Base-by-base conservation (phyloP, 2,888 invertebrate species). In the Drosophila monieri region DNA sequence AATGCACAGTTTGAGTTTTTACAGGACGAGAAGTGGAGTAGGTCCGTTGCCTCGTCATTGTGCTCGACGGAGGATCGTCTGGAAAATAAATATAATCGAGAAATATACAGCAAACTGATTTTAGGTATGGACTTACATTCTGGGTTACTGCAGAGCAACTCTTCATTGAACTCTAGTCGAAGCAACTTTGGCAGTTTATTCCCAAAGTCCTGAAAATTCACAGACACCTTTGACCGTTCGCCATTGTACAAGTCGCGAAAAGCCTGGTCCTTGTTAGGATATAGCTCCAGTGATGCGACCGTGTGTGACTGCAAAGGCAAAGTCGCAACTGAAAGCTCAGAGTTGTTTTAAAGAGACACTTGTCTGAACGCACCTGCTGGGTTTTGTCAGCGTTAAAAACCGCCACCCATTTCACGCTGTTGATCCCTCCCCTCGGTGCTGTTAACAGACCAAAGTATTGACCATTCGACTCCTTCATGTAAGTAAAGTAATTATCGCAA, bases 141-240 rank as follows among this genome's bases (percentile, higher is more conserved):
- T 3, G 35, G 43, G 12, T 49, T 48, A 10, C 46, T 49, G 56
- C 84, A 84, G 2, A 83, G 51, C 4, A 46, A 21, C n/a, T 74
- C 23, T 10, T 49, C 74, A 56, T 84, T 83, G 10, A 83, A 46
- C 43, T 76, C 60, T 9, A 70, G 21, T 6, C 43, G 56, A 0
- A 58, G 41, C 5, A 83, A 23, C 57, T 88, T 84, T 30, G 84
- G 88, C 52, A 84, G 47, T 39, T 77, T 73, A 3, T 65, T 43
- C 10, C 43, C 27, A 41, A 66, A 67, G 41, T 71, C 48, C 10
- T 43, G 25, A 6, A 81, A 81, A 2, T 48, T n/a, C 4, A 87
- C 71, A 47, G 49, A 83, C 21, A 57, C 44, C 25, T 80, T 57
- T 6, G 54, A 70, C 6, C 55, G 69, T 0, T 70, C 66, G 1